Evolutionary conservation across 2,797 vertebrate species (phyloP).

Genomic region (Neopelma chrysocephalum): DNA sequence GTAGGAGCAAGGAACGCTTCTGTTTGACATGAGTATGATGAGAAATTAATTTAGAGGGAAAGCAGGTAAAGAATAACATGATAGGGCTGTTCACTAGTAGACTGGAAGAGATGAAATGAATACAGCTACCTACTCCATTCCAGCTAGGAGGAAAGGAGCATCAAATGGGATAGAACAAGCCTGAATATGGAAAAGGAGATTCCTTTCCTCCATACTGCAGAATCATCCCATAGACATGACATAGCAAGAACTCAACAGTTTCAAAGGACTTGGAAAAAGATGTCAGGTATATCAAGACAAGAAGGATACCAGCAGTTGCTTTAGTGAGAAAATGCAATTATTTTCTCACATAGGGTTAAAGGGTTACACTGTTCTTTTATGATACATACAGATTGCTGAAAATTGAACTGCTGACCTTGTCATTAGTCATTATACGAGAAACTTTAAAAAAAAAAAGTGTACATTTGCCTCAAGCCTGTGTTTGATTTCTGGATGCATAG

Average conservation of each 20-base stretch:
- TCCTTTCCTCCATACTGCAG: not conserved
- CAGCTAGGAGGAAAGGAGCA: not conserved
- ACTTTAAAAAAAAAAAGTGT: not conserved
- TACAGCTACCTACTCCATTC: not conserved
- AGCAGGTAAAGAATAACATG: not conserved
- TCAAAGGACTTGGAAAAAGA: not conserved
- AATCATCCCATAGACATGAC: not conserved
- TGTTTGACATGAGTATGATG: not conserved
- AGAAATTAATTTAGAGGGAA: constrained; percentile 28
- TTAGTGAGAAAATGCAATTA: not conserved
- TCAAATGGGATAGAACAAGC: not conserved
- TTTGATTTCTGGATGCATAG: not conserved
- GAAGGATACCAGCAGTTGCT: not conserved
- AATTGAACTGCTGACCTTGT: constrained; percentile 22
- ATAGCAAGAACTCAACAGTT: not conserved
- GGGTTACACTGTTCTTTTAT: not conserved
- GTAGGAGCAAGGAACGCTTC: not conserved
- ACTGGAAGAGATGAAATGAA: not conserved
- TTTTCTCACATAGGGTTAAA: not conserved
- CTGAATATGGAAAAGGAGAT: not conserved
- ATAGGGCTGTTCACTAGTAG: not conserved
- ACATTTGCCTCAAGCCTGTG: not conserved
- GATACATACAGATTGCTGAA: not conserved
- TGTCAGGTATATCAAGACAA: not conserved
- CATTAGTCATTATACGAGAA: not conserved